A percentile compares a stretch with the other conserved stretches of the same genome.
phyloP scores from a whole-genome alignment of 2,888 invertebrate species.

The Drosophila trichaetosa region DNA sequence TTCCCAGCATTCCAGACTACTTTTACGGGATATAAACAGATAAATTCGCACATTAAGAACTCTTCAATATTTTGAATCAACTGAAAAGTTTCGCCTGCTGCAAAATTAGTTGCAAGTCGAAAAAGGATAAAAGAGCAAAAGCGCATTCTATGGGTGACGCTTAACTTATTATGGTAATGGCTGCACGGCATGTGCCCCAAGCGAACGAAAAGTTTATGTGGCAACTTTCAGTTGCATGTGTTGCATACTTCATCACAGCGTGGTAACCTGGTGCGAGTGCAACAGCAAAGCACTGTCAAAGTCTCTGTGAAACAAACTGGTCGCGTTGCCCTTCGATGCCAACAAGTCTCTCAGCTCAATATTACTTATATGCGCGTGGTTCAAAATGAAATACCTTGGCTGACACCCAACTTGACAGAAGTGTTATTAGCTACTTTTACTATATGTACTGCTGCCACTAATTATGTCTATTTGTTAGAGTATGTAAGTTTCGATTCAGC shows the following conservation, averaged over 20 bases:
- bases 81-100: not conserved
- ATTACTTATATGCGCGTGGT: not conserved
- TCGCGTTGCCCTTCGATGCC: not conserved
- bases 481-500: not conserved
- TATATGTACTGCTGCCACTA: not conserved
- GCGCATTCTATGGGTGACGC: conserved; percentile 13
- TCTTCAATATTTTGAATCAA: not conserved
- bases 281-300: conserved; percentile 7
- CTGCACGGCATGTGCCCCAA: conserved; percentile 7
- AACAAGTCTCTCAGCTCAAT: not conserved
- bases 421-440: not conserved
- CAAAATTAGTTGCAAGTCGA: conserved; percentile 2
- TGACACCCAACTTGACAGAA: not conserved
- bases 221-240: conserved; percentile 70
- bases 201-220: conserved; percentile 48
- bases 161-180: conserved; percentile 51
- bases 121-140: conserved; percentile 42
- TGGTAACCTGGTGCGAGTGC: not conserved
- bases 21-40: not conserved
- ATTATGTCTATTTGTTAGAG: not conserved
- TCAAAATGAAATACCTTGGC: not conserved
- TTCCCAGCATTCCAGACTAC: not conserved
- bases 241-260: conserved; percentile 51
- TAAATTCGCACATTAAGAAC: not conserved
- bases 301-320: conserved; percentile 13